These are phyloP conservation scores for Rhagoletis pomonella DNA, from an alignment of 1,140 invertebrate genomes.

Conservation along the genomic window DNA sequence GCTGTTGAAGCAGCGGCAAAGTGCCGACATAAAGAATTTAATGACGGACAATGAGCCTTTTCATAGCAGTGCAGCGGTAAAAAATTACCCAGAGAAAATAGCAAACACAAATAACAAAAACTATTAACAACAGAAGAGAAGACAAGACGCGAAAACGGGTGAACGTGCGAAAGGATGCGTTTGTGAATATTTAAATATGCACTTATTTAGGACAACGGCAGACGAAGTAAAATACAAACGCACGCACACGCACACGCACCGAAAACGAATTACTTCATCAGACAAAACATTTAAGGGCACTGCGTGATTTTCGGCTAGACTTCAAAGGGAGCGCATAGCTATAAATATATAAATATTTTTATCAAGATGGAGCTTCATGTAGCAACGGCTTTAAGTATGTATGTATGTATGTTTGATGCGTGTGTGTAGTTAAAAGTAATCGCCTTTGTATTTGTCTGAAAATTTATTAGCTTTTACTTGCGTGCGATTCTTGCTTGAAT, in stretches of 20 bases:
- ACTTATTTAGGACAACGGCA: neutral
- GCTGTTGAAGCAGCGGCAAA: neutral
- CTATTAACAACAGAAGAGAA: neutral
- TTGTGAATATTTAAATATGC: neutral
- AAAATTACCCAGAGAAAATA: neutral
- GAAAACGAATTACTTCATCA: no score
- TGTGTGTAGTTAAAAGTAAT: neutral
- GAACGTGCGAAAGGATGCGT: neutral
- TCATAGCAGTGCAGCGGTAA: neutral
- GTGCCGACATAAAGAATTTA: conserved; percentile 5
- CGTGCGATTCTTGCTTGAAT: no score
- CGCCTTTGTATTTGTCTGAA: neutral
- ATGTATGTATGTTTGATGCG: no score
- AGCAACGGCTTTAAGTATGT: no score
- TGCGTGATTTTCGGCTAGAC: no score
- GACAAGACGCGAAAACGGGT: neutral
- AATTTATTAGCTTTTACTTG: neutral
- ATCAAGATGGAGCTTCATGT: no score
- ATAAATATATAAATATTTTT: no score
- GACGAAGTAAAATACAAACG: neutral
- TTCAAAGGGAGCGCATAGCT: no score
- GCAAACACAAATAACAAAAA: neutral
- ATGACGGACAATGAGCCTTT: neutral
- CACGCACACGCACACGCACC: neutral
- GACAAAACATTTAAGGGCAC: no score